Percentiles rank a stretch among this genome's conserved stretches.
These are phyloP conservation scores for Campodea augens DNA, from an alignment of 1,140 invertebrate species.

Conservation along the genomic window DNA sequence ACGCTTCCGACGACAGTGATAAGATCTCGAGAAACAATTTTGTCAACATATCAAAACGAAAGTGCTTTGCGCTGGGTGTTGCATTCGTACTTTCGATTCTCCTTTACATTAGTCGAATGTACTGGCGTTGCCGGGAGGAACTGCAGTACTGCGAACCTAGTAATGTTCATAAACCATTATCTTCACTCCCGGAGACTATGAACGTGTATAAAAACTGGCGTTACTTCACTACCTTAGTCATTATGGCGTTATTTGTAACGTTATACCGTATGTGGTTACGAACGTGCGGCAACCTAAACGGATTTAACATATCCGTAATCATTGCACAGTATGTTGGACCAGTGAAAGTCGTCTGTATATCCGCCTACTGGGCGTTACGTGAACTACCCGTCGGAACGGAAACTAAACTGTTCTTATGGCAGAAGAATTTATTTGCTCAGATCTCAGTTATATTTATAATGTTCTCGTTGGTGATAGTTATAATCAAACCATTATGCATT, in stretches of 20 bases:
- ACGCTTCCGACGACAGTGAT: neutral
- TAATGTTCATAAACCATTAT: constrained; percentile 18
- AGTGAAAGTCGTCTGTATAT: constrained; percentile 45
- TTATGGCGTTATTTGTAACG: constrained; percentile 35
- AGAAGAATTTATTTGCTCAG: no score
- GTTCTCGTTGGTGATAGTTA: no score
- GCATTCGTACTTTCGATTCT: no score
- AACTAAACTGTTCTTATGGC: no score
- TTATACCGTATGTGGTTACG: constrained; percentile 40
- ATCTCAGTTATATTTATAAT: no score
- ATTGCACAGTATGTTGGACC: constrained; percentile 43
- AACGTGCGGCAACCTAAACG: constrained; percentile 57
- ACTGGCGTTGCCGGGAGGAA: constrained; percentile 69
- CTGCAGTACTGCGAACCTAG: constrained; percentile 40
- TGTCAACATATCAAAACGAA: no score
- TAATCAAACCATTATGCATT: no score
- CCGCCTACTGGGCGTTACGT: constrained; percentile 45
- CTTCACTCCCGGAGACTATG: constrained; percentile 16
- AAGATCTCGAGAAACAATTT: no score
- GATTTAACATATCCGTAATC: constrained; percentile 34
- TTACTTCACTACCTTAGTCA: constrained; percentile 31
- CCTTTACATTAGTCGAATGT: no score
- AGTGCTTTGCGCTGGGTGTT: no score
- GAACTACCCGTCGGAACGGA: no score
- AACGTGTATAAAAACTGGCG: constrained; percentile 20